These are phyloP conservation scores for Leptopilina myrica DNA, from an alignment of 2,888 invertebrate genomes.

Conservation along the genomic window DNA sequence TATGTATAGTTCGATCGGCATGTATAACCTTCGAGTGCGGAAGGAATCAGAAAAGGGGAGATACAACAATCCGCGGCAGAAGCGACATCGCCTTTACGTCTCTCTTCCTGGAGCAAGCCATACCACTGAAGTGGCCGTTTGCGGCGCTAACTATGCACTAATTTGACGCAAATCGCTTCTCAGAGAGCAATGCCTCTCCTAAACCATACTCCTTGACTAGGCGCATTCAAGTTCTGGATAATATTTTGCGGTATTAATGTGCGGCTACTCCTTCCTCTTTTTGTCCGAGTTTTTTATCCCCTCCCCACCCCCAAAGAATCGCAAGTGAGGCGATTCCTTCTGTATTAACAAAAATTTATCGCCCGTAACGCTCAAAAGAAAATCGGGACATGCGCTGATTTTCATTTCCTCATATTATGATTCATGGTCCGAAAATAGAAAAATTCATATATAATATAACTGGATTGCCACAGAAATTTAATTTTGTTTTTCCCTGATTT, in stretches of 20 bases:
- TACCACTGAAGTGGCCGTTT: constrained; percentile 49
- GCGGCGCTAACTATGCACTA: constrained; percentile 57
- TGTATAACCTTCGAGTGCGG: constrained; percentile 23
- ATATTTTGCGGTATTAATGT: constrained; percentile 45
- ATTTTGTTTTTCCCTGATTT: no score
- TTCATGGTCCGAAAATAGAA: no score
- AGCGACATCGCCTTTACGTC: constrained; percentile 46
- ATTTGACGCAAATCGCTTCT: constrained; percentile 61
- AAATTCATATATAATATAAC: no score
- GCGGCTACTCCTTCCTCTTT: not conserved
- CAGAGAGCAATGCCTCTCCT: constrained; percentile 45
- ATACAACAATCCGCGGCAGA: constrained; percentile 46
- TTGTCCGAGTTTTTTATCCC: constrained; percentile 35
- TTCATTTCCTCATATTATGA: not conserved
- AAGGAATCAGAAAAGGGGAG: constrained; percentile 47
- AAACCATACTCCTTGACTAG: not conserved
- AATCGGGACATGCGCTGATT: constrained; percentile 22
- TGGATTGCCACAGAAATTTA: no score
- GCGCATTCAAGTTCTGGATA: constrained; percentile 40
- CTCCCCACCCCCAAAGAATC: constrained; percentile 31
- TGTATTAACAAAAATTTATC: constrained; percentile 52
- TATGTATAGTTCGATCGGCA: constrained; percentile 33
- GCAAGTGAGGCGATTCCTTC: constrained; percentile 42
- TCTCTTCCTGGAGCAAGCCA: constrained; percentile 54
- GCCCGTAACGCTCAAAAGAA: constrained; percentile 45